Conservation (phyloP, 2,888 invertebrate species). For the Eupithecia pulchellata region DNA sequence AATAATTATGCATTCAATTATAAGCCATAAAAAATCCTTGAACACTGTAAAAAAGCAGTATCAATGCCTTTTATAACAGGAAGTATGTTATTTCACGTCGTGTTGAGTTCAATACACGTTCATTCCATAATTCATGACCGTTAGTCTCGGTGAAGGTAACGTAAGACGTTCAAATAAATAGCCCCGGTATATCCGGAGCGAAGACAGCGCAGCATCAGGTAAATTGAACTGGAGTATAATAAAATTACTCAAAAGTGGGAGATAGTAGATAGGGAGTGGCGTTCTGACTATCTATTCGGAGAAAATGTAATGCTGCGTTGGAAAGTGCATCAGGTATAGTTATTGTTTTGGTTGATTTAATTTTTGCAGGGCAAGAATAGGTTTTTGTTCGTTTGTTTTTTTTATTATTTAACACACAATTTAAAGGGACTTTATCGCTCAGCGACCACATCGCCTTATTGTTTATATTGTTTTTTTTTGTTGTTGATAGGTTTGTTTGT, state of each 20-base stretch:
- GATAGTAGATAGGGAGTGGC: constrained; percentile 42
- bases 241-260: constrained; percentile 37
- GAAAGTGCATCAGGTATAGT: background rate
- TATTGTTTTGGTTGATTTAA: too few relatives aligned
- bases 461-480: too few relatives aligned
- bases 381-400: too few relatives aligned
- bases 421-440: too few relatives aligned
- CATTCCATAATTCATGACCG: constrained; percentile 68
- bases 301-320: background rate
- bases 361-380: too few relatives aligned
- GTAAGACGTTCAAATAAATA: constrained; percentile 47
- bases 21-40: too few relatives aligned
- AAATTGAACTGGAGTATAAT: constrained; percentile 29
- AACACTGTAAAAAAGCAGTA: background rate
- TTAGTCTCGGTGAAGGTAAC: constrained; percentile 54
- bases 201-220: constrained; percentile 31
- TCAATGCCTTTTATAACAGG: constrained; percentile 22
- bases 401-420: too few relatives aligned
- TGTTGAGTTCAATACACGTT: constrained; percentile 50
- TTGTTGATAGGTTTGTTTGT: too few relatives aligned
- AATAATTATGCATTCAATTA: too few relatives aligned
- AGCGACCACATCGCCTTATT: too few relatives aligned
- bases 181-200: constrained; percentile 42
- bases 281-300: background rate
- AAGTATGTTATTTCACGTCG: constrained; percentile 46